Conservation (phyloP, 1,140 invertebrate species). For the Drosophila rhopaloa region DNA sequence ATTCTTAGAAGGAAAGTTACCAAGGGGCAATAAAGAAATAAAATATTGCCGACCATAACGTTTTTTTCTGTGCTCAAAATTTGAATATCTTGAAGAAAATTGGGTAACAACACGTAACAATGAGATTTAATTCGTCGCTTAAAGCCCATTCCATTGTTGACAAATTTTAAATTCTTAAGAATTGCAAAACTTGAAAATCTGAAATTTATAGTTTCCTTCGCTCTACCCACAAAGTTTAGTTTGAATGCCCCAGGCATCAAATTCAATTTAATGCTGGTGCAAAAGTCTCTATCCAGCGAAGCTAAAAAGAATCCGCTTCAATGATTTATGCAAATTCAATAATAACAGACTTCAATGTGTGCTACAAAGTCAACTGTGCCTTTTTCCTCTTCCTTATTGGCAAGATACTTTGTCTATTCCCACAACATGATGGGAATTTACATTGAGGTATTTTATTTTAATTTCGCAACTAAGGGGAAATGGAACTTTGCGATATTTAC, state of each 20-base stretch:
- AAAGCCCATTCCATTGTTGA: no score
- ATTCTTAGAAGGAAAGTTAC: no score
- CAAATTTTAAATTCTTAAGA: no score
- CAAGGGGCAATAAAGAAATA: no score
- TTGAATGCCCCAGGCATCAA: background rate
- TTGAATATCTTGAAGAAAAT: no score
- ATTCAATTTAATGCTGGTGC: conserved; percentile 1
- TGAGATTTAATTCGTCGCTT: no score
- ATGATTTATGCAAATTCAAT: conserved; percentile 50
- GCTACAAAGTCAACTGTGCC: conserved; percentile 20
- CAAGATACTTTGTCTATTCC: conserved; percentile 1
- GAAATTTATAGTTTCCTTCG: conserved; percentile 1
- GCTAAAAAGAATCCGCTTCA: conserved; percentile 19
- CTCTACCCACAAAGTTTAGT: background rate
- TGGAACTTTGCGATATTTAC: conserved; percentile 18
- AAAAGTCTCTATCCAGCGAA: conserved; percentile 10
- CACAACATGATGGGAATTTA: conserved; percentile 6
- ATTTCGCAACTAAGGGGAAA: conserved; percentile 31
- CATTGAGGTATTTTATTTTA: conserved; percentile 30
- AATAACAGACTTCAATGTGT: conserved; percentile 25
- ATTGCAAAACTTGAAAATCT: background rate
- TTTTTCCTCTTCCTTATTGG: background rate
- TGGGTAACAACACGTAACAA: no score
- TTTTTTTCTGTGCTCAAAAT: no score
- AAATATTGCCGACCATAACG: no score